phyloP scores from a whole-genome alignment of 1,140 invertebrate genomes.

The Plutomurus gul region DNA sequence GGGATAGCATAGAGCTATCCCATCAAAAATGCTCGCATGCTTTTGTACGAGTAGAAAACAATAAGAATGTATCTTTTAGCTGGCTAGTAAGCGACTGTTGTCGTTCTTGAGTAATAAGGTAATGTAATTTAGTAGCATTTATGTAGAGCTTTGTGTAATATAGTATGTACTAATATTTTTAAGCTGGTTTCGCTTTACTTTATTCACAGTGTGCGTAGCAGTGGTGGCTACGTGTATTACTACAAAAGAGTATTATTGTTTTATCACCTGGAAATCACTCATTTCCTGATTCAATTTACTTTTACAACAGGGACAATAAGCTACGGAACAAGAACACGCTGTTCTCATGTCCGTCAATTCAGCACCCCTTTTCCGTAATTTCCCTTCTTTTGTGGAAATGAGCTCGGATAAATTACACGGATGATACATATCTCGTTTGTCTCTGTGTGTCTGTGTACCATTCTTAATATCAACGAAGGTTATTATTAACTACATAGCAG shows the following conservation, averaged over 20 bases:
- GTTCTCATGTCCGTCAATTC: conserved; percentile 9
- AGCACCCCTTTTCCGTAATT: neutral
- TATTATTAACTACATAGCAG: neutral
- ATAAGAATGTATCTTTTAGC: no score
- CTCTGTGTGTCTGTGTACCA: no score
- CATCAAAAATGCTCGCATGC: no score
- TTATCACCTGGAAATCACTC: conserved; percentile 33
- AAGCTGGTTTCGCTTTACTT: no score
- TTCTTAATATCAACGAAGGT: neutral
- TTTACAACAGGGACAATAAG: conserved; percentile 31
- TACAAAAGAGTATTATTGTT: conserved; percentile 26
- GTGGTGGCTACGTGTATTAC: neutral
- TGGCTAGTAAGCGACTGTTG: no score
- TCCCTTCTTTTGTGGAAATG: neutral
- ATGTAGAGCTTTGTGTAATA: neutral
- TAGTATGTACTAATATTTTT: neutral
- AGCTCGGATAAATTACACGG: no score
- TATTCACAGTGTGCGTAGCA: no score
- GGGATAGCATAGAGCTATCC: no score
- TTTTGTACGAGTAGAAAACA: no score
- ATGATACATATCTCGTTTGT: no score
- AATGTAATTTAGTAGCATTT: no score
- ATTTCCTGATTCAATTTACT: conserved; percentile 28
- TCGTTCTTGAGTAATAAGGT: no score
- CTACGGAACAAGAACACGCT: neutral